Conservation (phyloP, 2,888 invertebrate species). For the Drosophila koepferae region DNA sequence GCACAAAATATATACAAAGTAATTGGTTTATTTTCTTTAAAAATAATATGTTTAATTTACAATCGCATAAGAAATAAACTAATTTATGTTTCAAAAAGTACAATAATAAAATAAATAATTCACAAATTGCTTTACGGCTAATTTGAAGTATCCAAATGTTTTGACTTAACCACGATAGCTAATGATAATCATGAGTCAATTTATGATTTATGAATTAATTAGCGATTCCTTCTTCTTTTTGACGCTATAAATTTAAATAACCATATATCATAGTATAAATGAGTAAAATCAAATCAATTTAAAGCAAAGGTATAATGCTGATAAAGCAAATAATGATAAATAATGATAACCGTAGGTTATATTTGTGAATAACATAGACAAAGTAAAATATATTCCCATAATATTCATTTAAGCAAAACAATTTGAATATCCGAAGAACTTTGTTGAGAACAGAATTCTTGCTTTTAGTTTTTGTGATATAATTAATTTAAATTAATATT, state of each 20-base stretch:
- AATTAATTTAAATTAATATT: background rate
- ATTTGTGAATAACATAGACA: background rate
- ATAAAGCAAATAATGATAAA: background rate
- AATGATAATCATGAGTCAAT: background rate
- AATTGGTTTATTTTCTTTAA: background rate
- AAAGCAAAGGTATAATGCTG: background rate
- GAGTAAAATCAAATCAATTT: background rate
- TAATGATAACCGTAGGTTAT: background rate
- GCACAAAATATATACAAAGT: background rate
- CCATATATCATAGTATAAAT: background rate
- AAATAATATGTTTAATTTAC: background rate
- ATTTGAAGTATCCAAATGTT: no score
- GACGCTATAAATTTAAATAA: background rate
- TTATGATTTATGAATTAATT: background rate
- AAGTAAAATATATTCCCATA: no score
- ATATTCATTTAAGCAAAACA: background rate
- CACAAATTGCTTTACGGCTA: no score
- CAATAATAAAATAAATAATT: no score
- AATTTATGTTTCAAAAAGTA: background rate
- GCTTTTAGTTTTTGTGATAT: rapidly evolving
- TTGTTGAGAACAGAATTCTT: background rate
- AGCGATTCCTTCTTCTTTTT: background rate
- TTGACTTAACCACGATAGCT: background rate
- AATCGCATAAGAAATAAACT: background rate
- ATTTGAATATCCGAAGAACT: background rate